Evolutionary conservation across 2,888 invertebrate genomes (phyloP).

Genomic region (Drosophila maculinotata): DNA sequence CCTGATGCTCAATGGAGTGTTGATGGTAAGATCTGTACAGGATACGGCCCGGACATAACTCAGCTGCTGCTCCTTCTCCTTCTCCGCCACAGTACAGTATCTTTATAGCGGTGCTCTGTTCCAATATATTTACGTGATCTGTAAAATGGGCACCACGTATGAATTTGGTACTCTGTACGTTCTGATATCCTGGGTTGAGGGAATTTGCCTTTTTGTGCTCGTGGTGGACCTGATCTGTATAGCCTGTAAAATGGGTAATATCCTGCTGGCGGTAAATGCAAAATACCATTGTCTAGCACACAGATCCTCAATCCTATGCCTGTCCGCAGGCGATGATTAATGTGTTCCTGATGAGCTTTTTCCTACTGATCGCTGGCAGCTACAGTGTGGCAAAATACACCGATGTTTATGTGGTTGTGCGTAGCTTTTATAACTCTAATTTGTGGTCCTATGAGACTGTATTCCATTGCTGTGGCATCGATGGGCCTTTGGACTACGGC

Average conservation of each 20-base stretch:
- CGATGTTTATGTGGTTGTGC: constrained; percentile 44
- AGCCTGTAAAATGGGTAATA: neutral
- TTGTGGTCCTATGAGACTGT: constrained; percentile 34
- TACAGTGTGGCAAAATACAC: constrained; percentile 25
- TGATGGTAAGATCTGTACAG: constrained; percentile 34
- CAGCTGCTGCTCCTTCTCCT: too few species aligned
- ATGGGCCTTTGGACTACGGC: constrained; percentile 43
- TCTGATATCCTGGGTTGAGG: constrained; percentile 37
- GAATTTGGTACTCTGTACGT: constrained; percentile 29
- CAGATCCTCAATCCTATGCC: accelerated
- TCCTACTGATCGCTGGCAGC: constrained; percentile 42
- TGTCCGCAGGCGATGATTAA: constrained; percentile 13
- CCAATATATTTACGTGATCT: constrained; percentile 35
- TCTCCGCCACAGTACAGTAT: constrained; percentile 34
- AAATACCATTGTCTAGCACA: neutral
- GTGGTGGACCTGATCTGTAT: constrained; percentile 19
- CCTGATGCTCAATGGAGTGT: constrained; percentile 37
- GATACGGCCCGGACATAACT: neutral
- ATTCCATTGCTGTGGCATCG: constrained; percentile 45
- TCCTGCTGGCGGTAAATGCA: constrained; percentile 29
- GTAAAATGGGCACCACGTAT: neutral
- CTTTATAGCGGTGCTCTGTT: constrained; percentile 31
- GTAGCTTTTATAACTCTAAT: constrained; percentile 27
- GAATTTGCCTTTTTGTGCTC: constrained; percentile 11
- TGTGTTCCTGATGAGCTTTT: neutral